Evolutionary conservation across 2,797 vertebrate species (phyloP).

Genomic region (Falco concolor): DNA sequence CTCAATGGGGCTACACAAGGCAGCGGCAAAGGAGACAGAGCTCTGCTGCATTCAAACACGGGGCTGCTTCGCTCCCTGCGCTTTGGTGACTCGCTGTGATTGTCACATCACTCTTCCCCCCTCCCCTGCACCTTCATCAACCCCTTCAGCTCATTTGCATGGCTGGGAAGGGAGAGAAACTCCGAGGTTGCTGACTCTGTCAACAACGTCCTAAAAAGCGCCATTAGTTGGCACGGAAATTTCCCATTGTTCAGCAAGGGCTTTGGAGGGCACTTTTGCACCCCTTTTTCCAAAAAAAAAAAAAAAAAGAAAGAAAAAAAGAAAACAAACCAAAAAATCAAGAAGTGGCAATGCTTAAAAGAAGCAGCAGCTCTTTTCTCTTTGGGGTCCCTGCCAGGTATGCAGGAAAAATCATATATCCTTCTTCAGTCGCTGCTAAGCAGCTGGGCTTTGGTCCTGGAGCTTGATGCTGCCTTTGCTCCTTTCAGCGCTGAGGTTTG

Average conservation of each 20-base stretch:
- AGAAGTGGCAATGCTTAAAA: background rate
- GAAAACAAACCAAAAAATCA: background rate
- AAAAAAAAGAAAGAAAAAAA: background rate
- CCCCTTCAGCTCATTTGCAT: background rate
- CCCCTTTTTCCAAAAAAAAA: background rate
- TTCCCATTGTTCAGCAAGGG: background rate
- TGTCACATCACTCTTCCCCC: background rate
- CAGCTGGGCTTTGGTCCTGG: background rate
- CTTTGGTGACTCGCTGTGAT: background rate
- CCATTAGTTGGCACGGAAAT: background rate
- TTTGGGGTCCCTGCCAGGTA: background rate
- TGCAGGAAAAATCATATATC: background rate
- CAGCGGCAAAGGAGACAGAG: fast-evolving
- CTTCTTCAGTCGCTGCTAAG: background rate
- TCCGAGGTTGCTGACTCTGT: background rate
- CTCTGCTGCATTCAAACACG: background rate
- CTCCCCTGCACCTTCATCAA: background rate
- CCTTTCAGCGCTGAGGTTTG: background rate
- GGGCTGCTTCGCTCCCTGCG: background rate
- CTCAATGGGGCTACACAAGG: background rate
- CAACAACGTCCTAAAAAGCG: background rate
- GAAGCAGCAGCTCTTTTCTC: background rate
- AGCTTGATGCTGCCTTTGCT: background rate
- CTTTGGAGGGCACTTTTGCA: background rate
- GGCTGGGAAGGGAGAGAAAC: background rate